Evolutionary conservation across 2,113 vertebrate species (phyloP).

Genomic region (Eublepharis macularius): DNA sequence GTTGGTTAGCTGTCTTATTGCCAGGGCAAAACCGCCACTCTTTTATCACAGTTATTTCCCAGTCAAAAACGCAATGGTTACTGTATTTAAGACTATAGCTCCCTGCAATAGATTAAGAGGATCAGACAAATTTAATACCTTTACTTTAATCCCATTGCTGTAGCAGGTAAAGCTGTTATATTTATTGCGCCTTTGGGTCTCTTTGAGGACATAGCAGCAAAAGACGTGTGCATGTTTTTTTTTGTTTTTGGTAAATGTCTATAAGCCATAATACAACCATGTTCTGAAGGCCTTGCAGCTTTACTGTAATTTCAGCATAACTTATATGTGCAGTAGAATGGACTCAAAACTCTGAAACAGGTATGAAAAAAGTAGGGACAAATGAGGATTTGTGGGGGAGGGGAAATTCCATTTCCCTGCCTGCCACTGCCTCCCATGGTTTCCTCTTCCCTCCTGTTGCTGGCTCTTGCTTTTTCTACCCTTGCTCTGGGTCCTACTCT

Average conservation of each 20-base stretch:
- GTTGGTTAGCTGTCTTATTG: background rate
- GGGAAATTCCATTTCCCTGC: too few relatives aligned
- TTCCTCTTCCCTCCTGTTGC: too few relatives aligned
- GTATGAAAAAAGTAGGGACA: too few relatives aligned
- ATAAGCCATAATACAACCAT: background rate
- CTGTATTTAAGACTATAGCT: background rate
- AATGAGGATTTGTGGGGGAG: too few relatives aligned
- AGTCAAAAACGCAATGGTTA: background rate
- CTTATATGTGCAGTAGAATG: background rate
- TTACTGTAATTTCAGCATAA: background rate
- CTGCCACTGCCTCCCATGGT: too few relatives aligned
- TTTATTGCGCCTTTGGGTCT: background rate
- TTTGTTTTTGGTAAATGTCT: accelerated
- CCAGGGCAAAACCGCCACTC: background rate
- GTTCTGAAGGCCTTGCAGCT: background rate
- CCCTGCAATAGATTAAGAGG: background rate
- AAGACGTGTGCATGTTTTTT: background rate
- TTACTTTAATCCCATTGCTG: background rate
- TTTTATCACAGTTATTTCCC: background rate
- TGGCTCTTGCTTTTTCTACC: too few relatives aligned
- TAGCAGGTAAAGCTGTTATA: slow-evolving; percentile 2
- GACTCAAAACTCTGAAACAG: background rate
- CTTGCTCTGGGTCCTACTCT: too few relatives aligned
- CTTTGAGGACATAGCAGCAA: background rate
- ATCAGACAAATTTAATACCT: background rate